A percentile compares a stretch with the other conserved stretches of the same genome.
phyloP scores from a whole-genome alignment of 2,797 vertebrate genomes.

The Toxotes lorentzi region DNA sequence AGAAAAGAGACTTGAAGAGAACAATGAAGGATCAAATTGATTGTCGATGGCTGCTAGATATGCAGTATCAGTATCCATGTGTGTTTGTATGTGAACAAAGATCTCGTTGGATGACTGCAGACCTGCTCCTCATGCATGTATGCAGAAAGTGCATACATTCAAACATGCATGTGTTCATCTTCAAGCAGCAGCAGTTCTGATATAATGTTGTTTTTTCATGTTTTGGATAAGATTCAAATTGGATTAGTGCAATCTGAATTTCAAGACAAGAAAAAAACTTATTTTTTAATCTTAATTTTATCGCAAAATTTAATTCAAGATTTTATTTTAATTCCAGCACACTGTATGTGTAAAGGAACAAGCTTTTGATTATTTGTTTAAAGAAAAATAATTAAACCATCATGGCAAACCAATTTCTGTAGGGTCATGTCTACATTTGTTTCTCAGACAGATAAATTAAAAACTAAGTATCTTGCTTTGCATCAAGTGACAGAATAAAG shows the following conservation, averaged over 20 bases:
- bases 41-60: neutral
- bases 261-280: too few relatives aligned
- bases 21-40: neutral
- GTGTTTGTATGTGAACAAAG: neutral
- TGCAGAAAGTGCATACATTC: neutral
- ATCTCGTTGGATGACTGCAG: slow-evolving; percentile 3
- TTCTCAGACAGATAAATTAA: neutral
- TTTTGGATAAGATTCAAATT: neutral
- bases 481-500: slow-evolving; percentile 2
- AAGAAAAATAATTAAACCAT: too few relatives aligned
- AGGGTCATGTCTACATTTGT: neutral
- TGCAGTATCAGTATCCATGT: neutral
- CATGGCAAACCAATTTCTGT: slow-evolving; percentile 3
- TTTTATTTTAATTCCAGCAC: neutral
- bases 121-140: neutral
- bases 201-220: neutral
- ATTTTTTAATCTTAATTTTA: neutral
- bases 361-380: neutral
- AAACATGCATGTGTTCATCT: neutral
- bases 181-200: neutral
- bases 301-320: neutral
- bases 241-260: too few relatives aligned
- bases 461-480: neutral
- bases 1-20: neutral
- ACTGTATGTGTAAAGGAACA: neutral